Percentiles rank a stretch among this genome's conserved stretches.
Conservation (phyloP, 2,797 vertebrate genomes). For the Gymnodraco acuticeps region DNA sequence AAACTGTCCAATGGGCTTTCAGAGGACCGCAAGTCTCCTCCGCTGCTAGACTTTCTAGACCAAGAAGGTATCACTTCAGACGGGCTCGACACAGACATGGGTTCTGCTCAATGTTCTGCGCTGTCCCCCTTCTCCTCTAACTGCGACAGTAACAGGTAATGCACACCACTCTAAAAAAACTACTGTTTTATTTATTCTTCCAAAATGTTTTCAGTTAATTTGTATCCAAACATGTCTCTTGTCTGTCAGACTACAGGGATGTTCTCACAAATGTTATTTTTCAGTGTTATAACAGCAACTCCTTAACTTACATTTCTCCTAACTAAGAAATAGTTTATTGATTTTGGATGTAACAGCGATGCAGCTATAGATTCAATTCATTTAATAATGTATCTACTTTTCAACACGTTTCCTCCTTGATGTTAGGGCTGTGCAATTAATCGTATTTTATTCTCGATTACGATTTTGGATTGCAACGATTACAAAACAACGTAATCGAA, state of each 20-base stretch:
- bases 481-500: too few species aligned
- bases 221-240: neutral
- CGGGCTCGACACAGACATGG: constrained; percentile 87
- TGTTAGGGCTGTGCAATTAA: neutral
- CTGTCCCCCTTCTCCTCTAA: constrained; percentile 87
- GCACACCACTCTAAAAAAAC: fast-evolving
- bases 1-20: constrained; percentile 90
- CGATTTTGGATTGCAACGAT: too few species aligned
- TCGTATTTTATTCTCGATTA: too few species aligned
- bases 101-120: constrained; percentile 84
- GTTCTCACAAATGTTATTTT: neutral
- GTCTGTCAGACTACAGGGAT: neutral
- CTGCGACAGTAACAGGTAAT: constrained; percentile 86
- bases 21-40: constrained; percentile 91
- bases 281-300: neutral
- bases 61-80: constrained; percentile 91
- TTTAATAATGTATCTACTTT: neutral
- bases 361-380: too few species aligned
- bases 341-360: too few species aligned
- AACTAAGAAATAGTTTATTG: too few species aligned
- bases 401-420: neutral
- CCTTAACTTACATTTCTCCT: neutral
- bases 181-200: neutral
- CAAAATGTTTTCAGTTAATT: neutral
- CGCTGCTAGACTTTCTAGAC: constrained; percentile 93